Evolutionary conservation across 2,113 vertebrate genomes (phyloP).

Genomic region (Etia nguti): DNA sequence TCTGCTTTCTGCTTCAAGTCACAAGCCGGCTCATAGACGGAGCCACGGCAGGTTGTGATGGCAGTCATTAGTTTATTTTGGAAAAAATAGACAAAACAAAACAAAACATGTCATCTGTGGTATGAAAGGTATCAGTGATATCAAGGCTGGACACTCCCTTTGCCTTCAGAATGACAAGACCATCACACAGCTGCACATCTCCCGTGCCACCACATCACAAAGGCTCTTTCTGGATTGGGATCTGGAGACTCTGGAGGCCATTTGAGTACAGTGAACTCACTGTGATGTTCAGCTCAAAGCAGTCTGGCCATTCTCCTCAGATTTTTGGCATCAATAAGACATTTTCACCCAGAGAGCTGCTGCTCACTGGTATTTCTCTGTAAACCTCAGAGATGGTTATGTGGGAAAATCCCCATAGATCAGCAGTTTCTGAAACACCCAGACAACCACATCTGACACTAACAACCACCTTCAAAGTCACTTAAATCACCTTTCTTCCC

Average conservation of each 20-base stretch:
- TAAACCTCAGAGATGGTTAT: neutral
- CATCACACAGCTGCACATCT: neutral
- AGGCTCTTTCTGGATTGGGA: neutral
- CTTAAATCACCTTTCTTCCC: neutral
- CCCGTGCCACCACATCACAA: neutral
- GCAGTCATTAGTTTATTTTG: neutral
- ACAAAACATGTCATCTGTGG: neutral
- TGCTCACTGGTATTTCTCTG: neutral
- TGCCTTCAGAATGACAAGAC: neutral
- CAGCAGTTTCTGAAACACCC: neutral
- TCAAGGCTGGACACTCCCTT: neutral
- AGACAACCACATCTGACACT: neutral
- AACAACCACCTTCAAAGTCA: neutral
- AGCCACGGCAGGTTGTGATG: neutral
- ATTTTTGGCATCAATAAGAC: neutral
- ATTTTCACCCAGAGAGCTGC: neutral
- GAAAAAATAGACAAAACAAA: neutral
- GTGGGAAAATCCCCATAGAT: neutral
- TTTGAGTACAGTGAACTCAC: neutral
- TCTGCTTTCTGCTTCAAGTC: neutral
- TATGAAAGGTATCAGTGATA: neutral
- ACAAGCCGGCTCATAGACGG: neutral
- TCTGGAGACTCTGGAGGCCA: neutral
- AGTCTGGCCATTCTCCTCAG: neutral
- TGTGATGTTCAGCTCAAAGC: neutral